Conservation (phyloP, 2,888 invertebrate genomes). For the Eristalis intricaria region DNA sequence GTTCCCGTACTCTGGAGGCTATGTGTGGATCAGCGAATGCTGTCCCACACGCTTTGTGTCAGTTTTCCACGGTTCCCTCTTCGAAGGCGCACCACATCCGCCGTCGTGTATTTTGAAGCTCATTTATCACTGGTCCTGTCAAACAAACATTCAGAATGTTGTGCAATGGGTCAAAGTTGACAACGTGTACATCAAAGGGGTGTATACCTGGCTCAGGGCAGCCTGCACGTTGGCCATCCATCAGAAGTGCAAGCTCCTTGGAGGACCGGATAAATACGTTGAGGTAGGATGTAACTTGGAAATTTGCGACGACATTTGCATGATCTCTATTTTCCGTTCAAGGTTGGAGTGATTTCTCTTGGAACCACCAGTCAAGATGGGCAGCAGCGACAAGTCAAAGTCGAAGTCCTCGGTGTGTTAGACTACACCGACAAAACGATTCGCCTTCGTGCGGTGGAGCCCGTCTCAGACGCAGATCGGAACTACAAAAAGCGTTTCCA, state of each 20-base stretch:
- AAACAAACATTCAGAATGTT: constrained; percentile 93
- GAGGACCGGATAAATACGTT: constrained; percentile 87
- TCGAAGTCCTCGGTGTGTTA: constrained; percentile 92
- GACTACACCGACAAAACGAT: constrained; percentile 89
- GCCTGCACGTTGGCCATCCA: constrained; percentile 91
- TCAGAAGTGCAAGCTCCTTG: constrained; percentile 88
- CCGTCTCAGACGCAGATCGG: constrained; percentile 88
- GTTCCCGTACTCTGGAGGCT: constrained; percentile 93
- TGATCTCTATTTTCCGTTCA: neutral
- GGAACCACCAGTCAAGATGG: constrained; percentile 92
- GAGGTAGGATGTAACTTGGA: constrained; percentile 80
- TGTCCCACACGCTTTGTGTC: constrained; percentile 93
- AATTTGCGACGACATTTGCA: neutral
- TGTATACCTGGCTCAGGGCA: constrained; percentile 88
- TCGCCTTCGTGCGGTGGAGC: constrained; percentile 91
- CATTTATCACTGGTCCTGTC: constrained; percentile 95
- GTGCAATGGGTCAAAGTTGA: constrained; percentile 93
- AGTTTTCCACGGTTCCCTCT: constrained; percentile 92
- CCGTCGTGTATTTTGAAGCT: constrained; percentile 91
- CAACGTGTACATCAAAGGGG: constrained; percentile 85
- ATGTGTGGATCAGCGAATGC: constrained; percentile 95
- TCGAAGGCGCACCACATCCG: constrained; percentile 92
- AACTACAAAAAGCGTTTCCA: constrained; percentile 91
- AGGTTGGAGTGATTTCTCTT: constrained; percentile 91
- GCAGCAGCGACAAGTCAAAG: constrained; percentile 90